A percentile compares a stretch with the other conserved stretches of the same genome.
These are phyloP conservation scores for Phalloptychus januarius DNA, from an alignment of 2,797 vertebrate genomes.

Conservation along the genomic window DNA sequence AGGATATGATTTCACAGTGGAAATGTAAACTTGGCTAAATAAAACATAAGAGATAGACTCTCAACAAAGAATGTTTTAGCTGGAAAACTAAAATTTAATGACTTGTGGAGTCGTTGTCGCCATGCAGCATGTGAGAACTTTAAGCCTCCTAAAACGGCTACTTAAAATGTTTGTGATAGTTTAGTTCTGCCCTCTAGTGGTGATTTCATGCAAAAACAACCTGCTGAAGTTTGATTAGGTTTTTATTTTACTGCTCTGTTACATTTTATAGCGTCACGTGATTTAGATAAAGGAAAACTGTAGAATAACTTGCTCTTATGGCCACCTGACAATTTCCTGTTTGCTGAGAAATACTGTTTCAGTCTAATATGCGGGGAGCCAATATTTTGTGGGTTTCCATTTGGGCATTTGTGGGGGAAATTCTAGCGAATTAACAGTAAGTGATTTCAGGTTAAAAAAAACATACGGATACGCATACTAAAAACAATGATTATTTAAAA, in stretches of 20 bases:
- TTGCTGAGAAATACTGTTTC: background rate
- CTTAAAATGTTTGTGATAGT: constrained; percentile 2
- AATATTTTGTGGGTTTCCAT: background rate
- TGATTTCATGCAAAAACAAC: background rate
- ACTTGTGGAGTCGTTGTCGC: background rate
- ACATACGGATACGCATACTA: background rate
- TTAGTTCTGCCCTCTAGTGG: constrained; percentile 47
- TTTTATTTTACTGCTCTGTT: background rate
- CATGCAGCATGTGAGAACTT: background rate
- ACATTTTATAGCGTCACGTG: background rate
- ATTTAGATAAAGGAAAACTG: background rate
- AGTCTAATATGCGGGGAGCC: background rate
- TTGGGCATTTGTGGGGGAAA: background rate
- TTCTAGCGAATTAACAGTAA: background rate
- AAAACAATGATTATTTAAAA: background rate
- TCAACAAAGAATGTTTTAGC: background rate
- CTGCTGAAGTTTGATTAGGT: background rate
- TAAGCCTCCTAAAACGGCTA: background rate
- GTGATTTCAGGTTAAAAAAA: background rate
- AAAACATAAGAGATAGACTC: background rate
- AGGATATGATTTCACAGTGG: background rate
- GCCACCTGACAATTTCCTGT: background rate
- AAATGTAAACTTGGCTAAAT: background rate
- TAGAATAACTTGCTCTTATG: background rate
- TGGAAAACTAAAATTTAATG: background rate